Evolutionary conservation across 2,113 vertebrate genomes (phyloP), one percentile per base, ranked within the genome.

Genomic region (Lampris megalopsis): DNA sequence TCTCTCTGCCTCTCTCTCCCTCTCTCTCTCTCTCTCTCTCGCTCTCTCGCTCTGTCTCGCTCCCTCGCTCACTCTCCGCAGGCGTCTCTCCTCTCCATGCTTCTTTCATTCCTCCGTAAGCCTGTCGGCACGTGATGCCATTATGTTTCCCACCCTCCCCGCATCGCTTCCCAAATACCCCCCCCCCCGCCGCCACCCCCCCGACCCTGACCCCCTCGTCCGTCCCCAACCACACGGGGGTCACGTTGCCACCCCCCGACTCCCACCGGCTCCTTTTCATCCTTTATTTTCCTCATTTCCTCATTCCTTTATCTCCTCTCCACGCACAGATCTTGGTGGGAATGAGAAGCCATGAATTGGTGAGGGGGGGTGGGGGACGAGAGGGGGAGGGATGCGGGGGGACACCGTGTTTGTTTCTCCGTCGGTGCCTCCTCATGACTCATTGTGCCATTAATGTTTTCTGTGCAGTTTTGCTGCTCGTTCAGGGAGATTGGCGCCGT

Each of bases 61-160:
- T 63, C 57, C 81, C 71, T 76, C 36, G 43, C 24, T 24, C 24
- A 24, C 24, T 24, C 24, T 24, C 24, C 24, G 24, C 24, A 24
- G 24, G 24, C 24, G 24, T 24, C 24, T 24, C 24, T 24, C 24
- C 24, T 24, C 24, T 24, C 24, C 24, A 24, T 24, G 24, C 24
- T 24, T 24, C 24, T 65, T 65, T 57, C 82, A 38, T 71, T 66
- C 68, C 76, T 83, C 76, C 45, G 71, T 47, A 71, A 63, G 68
- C 79, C 77, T 57, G 24, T 64, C 78, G 53, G 87, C 90, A 90
- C 91, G 83, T 89, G 89, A 87, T 78, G 5, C 68, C 71, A 52
- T 66, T 73, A 68, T 75, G 7, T 24, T 24, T 24, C 24, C 24
- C 24, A 24, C 24, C 24, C 24, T 24, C 24, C 80, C 78, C 1